phyloP scores from a whole-genome alignment of 2,888 invertebrate species.

The Caenorhabditis sp. region DNA sequence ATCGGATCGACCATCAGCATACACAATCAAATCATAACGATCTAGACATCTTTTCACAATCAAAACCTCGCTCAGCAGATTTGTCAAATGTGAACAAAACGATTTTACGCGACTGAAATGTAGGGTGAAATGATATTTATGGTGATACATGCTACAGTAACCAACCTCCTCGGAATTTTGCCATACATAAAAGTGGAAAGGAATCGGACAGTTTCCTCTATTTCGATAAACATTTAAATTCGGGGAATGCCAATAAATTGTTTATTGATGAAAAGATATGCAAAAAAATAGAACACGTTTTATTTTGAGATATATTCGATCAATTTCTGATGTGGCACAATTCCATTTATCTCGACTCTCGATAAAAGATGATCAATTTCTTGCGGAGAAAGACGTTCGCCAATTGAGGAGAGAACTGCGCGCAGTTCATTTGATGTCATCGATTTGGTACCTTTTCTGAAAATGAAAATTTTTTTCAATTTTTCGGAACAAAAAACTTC shows the following conservation, averaged over 20 bases:
- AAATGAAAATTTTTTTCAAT: too few relatives aligned
- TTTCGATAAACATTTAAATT: conserved; percentile 40
- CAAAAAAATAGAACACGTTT: background rate
- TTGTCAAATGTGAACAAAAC: conserved; percentile 32
- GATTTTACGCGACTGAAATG: conserved; percentile 42
- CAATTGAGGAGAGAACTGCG: conserved; percentile 37
- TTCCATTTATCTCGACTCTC: conserved; percentile 47
- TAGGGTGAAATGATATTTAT: background rate
- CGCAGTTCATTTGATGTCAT: conserved; percentile 45
- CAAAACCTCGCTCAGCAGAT: conserved; percentile 25
- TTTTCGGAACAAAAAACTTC: too few relatives aligned
- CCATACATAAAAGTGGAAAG: conserved; percentile 45
- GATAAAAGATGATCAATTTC: conserved; percentile 44
- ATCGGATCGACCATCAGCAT: conserved; percentile 35
- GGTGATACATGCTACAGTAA: background rate
- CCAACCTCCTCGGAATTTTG: conserved; percentile 42
- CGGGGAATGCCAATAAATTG: background rate
- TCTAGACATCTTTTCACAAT: conserved; percentile 12
- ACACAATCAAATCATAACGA: conserved; percentile 37
- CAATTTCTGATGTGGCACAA: conserved; percentile 53
- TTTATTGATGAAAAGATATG: background rate
- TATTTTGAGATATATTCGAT: conserved; percentile 44
- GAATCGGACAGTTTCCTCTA: conserved; percentile 49
- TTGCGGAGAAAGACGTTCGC: conserved; percentile 44
- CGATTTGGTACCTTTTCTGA: conserved; percentile 29